Evolutionary conservation across 2,113 vertebrate species (phyloP).

Genomic region (Istiophorus platypterus): DNA sequence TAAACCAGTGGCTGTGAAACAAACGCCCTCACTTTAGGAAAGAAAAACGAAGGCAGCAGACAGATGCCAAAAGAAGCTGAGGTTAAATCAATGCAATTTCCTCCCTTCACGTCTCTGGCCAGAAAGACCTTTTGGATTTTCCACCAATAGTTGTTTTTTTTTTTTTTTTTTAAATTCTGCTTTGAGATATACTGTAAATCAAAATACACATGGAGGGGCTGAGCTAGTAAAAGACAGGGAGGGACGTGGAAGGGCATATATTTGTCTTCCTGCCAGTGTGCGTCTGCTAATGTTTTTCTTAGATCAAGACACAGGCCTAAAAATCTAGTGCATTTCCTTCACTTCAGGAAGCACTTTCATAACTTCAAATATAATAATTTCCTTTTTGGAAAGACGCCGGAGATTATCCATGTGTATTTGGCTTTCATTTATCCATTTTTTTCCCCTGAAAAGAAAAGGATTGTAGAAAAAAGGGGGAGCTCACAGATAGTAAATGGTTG

Average conservation of each 20-base stretch:
- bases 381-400: slow-evolving; percentile 77
- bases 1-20: slow-evolving; percentile 59
- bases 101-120: slow-evolving; percentile 68
- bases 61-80: slow-evolving; percentile 72
- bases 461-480: slow-evolving; percentile 57
- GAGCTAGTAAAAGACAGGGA: slow-evolving; percentile 32
- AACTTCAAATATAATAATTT: slow-evolving; percentile 86
- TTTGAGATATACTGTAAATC: slow-evolving; percentile 69
- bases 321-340: slow-evolving; percentile 72
- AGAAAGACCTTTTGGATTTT: slow-evolving; percentile 67
- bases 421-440: slow-evolving; percentile 75
- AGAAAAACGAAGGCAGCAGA: slow-evolving; percentile 58
- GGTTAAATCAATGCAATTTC: slow-evolving; percentile 82
- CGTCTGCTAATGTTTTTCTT: slow-evolving; percentile 80
- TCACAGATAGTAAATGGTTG: slow-evolving; percentile 66
- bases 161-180: slow-evolving; percentile 23
- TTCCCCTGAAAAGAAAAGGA: slow-evolving; percentile 74
- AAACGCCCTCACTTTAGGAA: slow-evolving; percentile 57
- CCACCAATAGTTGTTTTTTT: slow-evolving; percentile 44
- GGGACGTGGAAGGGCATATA: slow-evolving; percentile 56
- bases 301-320: slow-evolving; percentile 73
- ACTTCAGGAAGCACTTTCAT: slow-evolving; percentile 79
- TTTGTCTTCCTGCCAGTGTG: slow-evolving; percentile 69
- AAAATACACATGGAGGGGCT: slow-evolving; percentile 45
- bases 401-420: slow-evolving; percentile 76